A percentile compares a stretch with the other conserved stretches of the same genome.
Evolutionary conservation across 2,888 invertebrate genomes (phyloP).

Genomic region (Scaptomyza tumidula): DNA sequence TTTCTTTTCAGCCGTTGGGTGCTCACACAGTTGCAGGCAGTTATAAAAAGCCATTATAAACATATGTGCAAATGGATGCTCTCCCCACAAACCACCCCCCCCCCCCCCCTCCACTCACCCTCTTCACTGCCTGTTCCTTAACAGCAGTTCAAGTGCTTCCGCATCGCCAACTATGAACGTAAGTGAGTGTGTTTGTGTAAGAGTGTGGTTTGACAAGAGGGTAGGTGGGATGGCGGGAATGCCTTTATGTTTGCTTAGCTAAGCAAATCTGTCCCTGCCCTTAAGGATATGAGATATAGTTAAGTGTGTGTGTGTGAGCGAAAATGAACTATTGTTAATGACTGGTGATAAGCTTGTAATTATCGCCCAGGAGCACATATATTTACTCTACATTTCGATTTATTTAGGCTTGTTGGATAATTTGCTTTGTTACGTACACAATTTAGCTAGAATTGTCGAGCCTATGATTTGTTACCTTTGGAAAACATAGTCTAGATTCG

Average conservation of each 20-base stretch:
- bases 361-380: constrained; percentile 16
- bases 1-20: background rate
- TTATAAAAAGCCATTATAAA: constrained; percentile 76
- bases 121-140: background rate
- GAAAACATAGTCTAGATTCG: too few species aligned
- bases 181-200: constrained; percentile 16
- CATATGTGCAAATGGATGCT: constrained; percentile 64
- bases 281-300: background rate
- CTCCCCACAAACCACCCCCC: background rate
- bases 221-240: background rate
- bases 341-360: constrained; percentile 32
- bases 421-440: too few species aligned
- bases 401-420: background rate
- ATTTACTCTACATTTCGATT: background rate
- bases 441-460: too few species aligned
- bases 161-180: constrained; percentile 32
- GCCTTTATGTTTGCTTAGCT: constrained; percentile 41
- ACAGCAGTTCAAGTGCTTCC: constrained; percentile 62
- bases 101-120: background rate
- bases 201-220: background rate
- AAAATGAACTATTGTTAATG: constrained; percentile 14
- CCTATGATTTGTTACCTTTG: too few species aligned
- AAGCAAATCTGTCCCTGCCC: constrained; percentile 54
- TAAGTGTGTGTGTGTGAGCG: background rate
- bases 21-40: constrained; percentile 55